Evolutionary conservation across 2,888 invertebrate genomes (phyloP).

Genomic region (Cephus spinipes): DNA sequence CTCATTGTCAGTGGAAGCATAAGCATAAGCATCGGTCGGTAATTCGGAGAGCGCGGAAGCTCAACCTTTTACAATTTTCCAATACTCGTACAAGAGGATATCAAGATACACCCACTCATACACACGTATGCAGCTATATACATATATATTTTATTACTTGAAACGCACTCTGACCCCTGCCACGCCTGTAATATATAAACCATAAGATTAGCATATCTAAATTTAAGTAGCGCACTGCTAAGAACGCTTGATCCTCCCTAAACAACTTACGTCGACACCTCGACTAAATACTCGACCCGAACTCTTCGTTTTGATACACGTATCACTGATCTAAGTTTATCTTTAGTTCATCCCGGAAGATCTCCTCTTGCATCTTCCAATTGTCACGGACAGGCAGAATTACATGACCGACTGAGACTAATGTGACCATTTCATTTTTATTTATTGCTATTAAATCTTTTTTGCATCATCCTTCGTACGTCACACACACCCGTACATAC

Average conservation of each 20-base stretch:
- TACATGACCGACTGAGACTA: not conserved
- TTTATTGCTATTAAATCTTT: not conserved
- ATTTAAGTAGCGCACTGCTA: conserved; percentile 39
- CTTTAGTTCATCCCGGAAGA: not conserved
- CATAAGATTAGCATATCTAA: conserved; percentile 35
- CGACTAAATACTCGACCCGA: not conserved
- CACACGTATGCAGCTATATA: conserved; percentile 9
- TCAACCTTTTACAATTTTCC: conserved; percentile 16
- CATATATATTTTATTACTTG: conserved; percentile 53
- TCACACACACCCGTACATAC: no score
- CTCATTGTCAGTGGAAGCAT: not conserved
- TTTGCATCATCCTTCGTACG: not conserved
- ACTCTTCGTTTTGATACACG: not conserved
- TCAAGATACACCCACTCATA: conserved; percentile 8
- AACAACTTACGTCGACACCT: conserved; percentile 19
- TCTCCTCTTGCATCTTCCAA: not conserved
- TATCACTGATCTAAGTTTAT: not conserved
- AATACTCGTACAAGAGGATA: conserved; percentile 28
- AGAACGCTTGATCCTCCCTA: conserved; percentile 45
- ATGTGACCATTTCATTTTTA: not conserved
- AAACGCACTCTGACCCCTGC: conserved; percentile 50
- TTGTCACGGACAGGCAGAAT: not conserved
- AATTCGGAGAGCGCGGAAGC: not conserved
- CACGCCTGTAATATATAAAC: conserved; percentile 41
- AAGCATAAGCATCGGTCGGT: not conserved